Percentiles rank a stretch among this genome's conserved stretches.
Conservation (phyloP, 2,797 vertebrate species). For the Lepus oiostolus region DNA sequence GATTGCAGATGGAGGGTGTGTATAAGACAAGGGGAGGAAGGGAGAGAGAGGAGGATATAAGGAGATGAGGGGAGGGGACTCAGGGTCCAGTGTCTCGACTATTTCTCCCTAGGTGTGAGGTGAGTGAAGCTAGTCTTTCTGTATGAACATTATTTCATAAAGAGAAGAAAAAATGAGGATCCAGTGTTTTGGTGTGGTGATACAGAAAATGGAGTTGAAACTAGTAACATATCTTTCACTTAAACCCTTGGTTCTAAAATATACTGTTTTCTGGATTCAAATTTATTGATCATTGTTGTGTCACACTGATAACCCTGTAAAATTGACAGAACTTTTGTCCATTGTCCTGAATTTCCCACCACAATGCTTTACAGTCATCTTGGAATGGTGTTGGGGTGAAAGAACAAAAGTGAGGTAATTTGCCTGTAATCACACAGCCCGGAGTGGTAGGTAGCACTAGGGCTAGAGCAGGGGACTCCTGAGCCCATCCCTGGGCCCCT, state of each 20-base stretch:
- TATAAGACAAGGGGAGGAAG: neutral
- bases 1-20: neutral
- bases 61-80: neutral
- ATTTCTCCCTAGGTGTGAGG: neutral
- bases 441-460: neutral
- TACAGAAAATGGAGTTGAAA: constrained; percentile 22
- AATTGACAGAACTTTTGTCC: neutral
- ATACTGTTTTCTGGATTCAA: neutral
- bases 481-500: neutral
- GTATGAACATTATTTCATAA: neutral
- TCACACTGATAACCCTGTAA: neutral
- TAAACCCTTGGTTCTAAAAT: neutral
- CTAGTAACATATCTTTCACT: neutral
- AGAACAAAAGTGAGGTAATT: neutral
- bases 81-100: fast-evolving
- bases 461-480: neutral
- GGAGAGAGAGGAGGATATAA: neutral
- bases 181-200: neutral
- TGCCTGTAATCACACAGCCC: neutral
- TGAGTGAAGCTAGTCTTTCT: neutral
- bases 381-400: neutral
- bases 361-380: neutral
- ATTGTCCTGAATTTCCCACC: neutral
- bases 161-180: neutral
- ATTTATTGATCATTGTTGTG: neutral